phyloP scores from a whole-genome alignment of 2,797 vertebrate species.

The Melopsittacus undulatus region DNA sequence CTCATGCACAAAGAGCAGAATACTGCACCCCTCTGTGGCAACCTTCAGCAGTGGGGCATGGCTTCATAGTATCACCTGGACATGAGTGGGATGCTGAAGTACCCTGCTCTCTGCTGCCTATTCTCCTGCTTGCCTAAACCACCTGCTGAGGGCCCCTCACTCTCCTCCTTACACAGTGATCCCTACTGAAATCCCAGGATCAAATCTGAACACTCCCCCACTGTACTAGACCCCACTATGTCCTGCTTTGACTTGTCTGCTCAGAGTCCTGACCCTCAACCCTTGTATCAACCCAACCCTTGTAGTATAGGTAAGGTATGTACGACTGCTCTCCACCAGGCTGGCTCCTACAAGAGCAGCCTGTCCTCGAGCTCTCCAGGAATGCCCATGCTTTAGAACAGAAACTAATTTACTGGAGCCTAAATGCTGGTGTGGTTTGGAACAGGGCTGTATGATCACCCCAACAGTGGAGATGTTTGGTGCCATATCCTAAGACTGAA shows the following conservation, averaged over 20 bases:
- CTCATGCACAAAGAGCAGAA: neutral
- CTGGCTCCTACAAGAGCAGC: neutral
- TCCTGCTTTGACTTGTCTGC: neutral
- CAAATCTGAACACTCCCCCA: neutral
- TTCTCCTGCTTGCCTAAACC: neutral
- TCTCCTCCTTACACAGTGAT: neutral
- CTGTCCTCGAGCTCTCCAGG: neutral
- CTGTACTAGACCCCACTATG: neutral
- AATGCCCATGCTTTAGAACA: neutral
- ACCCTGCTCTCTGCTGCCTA: neutral
- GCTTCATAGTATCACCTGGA: neutral
- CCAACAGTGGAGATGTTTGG: neutral
- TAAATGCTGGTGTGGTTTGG: neutral
- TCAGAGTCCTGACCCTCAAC: neutral
- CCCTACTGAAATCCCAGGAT: neutral
- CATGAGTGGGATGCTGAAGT: neutral
- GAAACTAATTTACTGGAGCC: neutral
- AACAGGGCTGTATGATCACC: neutral
- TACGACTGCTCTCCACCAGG: neutral
- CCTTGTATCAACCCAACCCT: neutral
- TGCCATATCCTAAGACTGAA: neutral
- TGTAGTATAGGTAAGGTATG: neutral
- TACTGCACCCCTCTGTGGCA: neutral
- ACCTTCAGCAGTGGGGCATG: rapidly evolving
- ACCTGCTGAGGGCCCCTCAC: neutral